A percentile compares a stretch with the other conserved stretches of the same genome.
Evolutionary conservation across 2,797 vertebrate genomes (phyloP).

Genomic region (Loriculus beryllinus): DNA sequence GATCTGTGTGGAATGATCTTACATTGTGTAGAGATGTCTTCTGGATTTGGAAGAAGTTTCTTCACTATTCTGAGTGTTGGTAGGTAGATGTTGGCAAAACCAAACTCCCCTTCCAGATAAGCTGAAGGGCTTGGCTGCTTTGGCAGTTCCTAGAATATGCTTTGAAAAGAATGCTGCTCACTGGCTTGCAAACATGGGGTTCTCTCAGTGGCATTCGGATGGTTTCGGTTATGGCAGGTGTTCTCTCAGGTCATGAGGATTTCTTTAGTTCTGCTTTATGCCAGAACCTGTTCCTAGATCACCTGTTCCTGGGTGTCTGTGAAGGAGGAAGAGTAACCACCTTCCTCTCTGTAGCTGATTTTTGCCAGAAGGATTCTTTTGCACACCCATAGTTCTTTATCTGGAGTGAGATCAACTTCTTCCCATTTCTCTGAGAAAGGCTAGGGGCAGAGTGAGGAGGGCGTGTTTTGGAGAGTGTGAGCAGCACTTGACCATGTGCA

Average conservation of each 20-base stretch:
- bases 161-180: not conserved
- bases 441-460: not conserved
- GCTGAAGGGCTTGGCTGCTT: not conserved
- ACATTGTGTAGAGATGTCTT: not conserved
- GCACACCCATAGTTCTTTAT: not conserved
- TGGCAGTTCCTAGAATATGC: not conserved
- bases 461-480: not conserved
- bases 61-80: not conserved
- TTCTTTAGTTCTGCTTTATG: not conserved
- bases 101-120: not conserved
- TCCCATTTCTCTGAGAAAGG: not conserved
- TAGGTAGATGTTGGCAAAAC: not conserved
- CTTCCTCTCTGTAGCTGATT: not conserved
- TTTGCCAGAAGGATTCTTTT: not conserved
- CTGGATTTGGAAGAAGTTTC: not conserved
- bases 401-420: not conserved
- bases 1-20: not conserved
- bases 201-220: not conserved
- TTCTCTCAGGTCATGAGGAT: fast-evolving
- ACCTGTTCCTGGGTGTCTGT: not conserved
- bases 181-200: not conserved
- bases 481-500: not conserved
- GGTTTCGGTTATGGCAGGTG: not conserved
- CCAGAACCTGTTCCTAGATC: not conserved
- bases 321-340: not conserved